Evolutionary conservation across 2,113 vertebrate species (phyloP).

Genomic region (Sclerurus mexicanus): DNA sequence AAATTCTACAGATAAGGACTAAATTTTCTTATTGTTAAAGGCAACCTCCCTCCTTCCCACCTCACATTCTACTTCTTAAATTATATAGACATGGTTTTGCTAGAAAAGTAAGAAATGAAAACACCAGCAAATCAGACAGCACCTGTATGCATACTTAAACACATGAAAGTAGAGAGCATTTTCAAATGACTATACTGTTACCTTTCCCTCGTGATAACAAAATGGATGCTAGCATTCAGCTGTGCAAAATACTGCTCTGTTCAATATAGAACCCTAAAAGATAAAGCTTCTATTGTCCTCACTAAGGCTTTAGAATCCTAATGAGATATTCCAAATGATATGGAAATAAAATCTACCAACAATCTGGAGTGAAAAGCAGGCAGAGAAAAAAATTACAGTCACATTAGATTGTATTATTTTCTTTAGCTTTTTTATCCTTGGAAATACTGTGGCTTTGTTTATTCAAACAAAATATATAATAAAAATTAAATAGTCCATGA

Average conservation of each 20-base stretch:
- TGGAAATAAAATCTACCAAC: neutral
- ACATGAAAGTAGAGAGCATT: neutral
- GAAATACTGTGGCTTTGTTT: neutral
- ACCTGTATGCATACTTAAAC: neutral
- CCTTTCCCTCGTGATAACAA: neutral
- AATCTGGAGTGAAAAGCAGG: neutral
- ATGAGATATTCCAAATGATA: neutral
- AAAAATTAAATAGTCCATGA: neutral
- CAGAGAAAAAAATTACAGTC: neutral
- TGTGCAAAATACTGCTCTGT: neutral
- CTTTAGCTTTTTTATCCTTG: neutral
- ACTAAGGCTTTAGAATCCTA: neutral
- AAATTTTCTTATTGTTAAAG: neutral
- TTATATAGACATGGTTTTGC: neutral
- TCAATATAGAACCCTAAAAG: neutral
- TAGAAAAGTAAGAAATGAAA: neutral
- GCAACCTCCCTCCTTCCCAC: fast-evolving
- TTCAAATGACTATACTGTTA: neutral
- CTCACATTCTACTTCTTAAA: neutral
- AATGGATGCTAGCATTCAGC: neutral
- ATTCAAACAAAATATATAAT: neutral
- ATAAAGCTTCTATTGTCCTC: neutral
- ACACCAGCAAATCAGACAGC: neutral
- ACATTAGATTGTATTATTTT: neutral
- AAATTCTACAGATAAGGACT: neutral